phyloP scores from a whole-genome alignment of 2,888 invertebrate genomes.

The Meganola albula region DNA sequence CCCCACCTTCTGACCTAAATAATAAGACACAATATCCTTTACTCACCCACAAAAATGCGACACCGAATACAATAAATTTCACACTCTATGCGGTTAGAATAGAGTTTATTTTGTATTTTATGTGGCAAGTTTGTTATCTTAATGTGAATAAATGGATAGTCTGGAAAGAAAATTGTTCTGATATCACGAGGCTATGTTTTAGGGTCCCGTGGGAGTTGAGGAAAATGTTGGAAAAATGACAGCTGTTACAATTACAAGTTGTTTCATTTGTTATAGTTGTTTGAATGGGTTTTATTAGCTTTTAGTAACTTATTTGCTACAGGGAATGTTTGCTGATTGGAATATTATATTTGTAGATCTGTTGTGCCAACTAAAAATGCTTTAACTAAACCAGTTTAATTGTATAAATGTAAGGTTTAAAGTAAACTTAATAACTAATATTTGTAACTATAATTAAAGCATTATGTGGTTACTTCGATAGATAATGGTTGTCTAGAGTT shows the following conservation, averaged over 20 bases:
- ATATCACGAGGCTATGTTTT: constrained; percentile 28
- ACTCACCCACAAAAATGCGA: constrained; percentile 19
- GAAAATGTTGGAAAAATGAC: neutral
- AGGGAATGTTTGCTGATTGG: no score
- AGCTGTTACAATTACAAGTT: neutral
- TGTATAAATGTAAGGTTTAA: no score
- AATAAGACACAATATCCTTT: constrained; percentile 24
- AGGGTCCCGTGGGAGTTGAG: constrained; percentile 15
- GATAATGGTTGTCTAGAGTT: no score
- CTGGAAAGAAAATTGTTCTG: constrained; percentile 42
- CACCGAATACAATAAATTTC: constrained; percentile 29
- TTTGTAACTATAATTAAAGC: no score
- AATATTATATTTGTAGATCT: no score
- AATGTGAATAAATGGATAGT: constrained; percentile 48
- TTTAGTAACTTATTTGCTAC: no score
- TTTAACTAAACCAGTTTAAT: no score
- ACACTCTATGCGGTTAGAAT: constrained; percentile 31
- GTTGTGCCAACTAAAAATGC: no score
- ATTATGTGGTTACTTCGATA: no score
- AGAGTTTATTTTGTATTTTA: constrained; percentile 32
- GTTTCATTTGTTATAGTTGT: no score
- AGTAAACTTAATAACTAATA: no score
- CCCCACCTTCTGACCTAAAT: constrained; percentile 14
- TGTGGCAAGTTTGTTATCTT: constrained; percentile 31
- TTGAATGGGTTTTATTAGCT: no score